phyloP scores from a whole-genome alignment of 1,140 invertebrate species.

The Zaprionus lachaisei region DNA sequence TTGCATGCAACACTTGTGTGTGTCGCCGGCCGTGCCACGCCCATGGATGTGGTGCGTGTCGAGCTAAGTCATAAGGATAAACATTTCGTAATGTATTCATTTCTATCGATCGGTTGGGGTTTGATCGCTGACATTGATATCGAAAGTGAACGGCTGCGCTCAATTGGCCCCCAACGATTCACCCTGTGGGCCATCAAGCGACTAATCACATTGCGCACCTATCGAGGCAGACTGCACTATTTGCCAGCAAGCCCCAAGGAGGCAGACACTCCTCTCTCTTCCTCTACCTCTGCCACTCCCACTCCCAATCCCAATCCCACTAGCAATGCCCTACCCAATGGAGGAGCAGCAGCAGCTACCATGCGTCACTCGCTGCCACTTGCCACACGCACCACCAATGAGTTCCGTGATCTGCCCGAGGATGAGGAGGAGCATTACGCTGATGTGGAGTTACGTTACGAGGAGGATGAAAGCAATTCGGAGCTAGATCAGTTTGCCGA shows the following conservation, averaged over 20 bases:
- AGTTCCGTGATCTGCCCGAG: conserved; percentile 58
- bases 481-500: conserved; percentile 57
- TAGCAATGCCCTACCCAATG: background rate
- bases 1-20: conserved; percentile 92
- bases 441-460: conserved; percentile 26
- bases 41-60: conserved; percentile 94
- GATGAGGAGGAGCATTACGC: conserved; percentile 4
- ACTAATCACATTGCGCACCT: conserved; percentile 89
- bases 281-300: background rate
- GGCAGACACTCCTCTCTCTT: background rate
- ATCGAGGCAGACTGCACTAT: conserved; percentile 89
- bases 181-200: conserved; percentile 94
- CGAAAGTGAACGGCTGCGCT: conserved; percentile 95
- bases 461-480: background rate
- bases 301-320: background rate
- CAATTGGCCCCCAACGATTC: conserved; percentile 95
- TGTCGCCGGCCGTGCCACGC: conserved; percentile 89
- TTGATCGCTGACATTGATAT: conserved; percentile 98
- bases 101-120: conserved; percentile 97
- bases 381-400: conserved; percentile 2
- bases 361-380: conserved; percentile 34
- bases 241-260: conserved; percentile 73
- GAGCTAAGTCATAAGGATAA: conserved; percentile 88
- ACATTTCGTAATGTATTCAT: conserved; percentile 91
- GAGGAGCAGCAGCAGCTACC: background rate